phyloP scores from a whole-genome alignment of 2,113 vertebrate genomes.

The Trichechus manatus region DNA sequence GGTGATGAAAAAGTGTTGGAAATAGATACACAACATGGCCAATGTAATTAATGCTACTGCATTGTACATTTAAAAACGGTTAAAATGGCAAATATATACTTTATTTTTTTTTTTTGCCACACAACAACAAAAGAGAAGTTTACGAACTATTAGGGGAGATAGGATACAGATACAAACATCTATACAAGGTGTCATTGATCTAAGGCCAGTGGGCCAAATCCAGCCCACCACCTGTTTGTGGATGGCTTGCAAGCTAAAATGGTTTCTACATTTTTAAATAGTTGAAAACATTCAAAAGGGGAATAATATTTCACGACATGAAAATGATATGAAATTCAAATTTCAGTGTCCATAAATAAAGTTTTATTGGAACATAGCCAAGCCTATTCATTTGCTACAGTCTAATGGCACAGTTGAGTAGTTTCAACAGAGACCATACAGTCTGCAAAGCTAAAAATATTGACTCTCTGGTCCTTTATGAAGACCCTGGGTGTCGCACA shows the following conservation, averaged over 20 bases:
- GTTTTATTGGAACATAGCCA: not conserved
- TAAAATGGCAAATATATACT: not conserved
- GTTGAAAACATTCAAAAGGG: too few species aligned
- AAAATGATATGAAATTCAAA: too few species aligned
- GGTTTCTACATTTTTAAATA: not conserved
- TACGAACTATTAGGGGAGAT: not conserved
- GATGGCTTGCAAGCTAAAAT: not conserved
- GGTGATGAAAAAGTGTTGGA: not conserved
- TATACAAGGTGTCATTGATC: not conserved
- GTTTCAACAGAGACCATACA: not conserved
- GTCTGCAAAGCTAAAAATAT: not conserved
- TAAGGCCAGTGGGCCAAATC: not conserved
- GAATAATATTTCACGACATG: too few species aligned
- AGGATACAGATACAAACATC: not conserved
- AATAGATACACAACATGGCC: not conserved
- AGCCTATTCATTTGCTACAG: not conserved
- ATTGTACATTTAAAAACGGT: not conserved
- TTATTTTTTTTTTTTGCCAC: not conserved
- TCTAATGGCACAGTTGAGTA: not conserved
- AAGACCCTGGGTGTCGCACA: too few species aligned
- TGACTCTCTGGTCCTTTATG: too few species aligned
- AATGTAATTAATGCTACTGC: not conserved
- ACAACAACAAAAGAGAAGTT: not conserved
- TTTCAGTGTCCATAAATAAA: not conserved
- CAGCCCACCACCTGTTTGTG: not conserved